Percentiles rank a stretch among this genome's conserved stretches.
Conservation (phyloP, 2,888 invertebrate species). For the Octonoba sinensis region DNA sequence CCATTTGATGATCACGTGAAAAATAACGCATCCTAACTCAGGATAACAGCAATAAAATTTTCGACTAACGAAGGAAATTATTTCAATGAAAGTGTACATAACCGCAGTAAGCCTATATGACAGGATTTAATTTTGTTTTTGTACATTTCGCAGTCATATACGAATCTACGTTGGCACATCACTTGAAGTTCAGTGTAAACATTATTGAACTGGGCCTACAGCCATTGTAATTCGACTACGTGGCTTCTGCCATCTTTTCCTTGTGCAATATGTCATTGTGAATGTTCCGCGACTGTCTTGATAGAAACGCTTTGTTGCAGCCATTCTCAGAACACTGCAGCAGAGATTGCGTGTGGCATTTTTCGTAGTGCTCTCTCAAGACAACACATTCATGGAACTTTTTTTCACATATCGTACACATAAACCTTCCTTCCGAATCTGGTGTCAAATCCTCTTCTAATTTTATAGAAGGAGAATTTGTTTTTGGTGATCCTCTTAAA, state of each 20-base stretch:
- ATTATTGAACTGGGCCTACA: no score
- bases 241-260: conserved; percentile 42
- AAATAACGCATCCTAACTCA: no score
- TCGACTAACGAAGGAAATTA: no score
- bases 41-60: no score
- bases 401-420: conserved; percentile 80
- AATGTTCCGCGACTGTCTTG: conserved; percentile 82
- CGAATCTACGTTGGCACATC: conserved; percentile 43
- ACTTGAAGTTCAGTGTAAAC: no score
- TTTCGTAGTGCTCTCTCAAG: conserved; percentile 82
- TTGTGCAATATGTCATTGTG: conserved; percentile 77
- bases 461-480: conserved; percentile 37
- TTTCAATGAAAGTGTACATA: no score
- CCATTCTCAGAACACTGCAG: conserved; percentile 83
- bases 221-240: conserved; percentile 25
- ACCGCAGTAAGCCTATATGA: no score
- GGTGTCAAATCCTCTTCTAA: conserved; percentile 77
- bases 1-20: no score
- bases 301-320: conserved; percentile 84
- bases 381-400: conserved; percentile 77
- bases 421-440: conserved; percentile 78
- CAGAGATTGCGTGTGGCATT: conserved; percentile 78
- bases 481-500: conserved; percentile 28
- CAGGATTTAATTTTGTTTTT: no score
- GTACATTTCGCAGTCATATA: not conserved